Evolutionary conservation across 2,888 invertebrate species (phyloP).

Genomic region (Ctenicera cuprea): DNA sequence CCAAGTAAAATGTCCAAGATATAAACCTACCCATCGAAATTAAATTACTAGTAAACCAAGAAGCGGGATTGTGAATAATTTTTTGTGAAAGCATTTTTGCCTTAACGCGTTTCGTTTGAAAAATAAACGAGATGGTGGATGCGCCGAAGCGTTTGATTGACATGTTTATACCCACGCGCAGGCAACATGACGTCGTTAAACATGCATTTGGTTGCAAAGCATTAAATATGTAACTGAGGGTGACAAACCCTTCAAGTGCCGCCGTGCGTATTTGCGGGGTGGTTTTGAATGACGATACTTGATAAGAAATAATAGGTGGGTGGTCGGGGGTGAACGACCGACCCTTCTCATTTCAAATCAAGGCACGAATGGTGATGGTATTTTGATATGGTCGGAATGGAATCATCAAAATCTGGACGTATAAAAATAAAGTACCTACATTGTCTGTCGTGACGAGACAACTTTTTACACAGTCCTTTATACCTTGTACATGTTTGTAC

Average conservation of each 20-base stretch:
- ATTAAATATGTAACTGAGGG: slow-evolving; percentile 30
- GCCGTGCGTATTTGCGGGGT: slow-evolving; percentile 16
- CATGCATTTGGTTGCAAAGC: slow-evolving; percentile 9
- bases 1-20: no score
- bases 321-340: slow-evolving; percentile 42
- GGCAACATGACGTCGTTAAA: background rate
- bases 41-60: no score
- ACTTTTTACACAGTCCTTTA: slow-evolving; percentile 9
- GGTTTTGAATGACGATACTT: slow-evolving; percentile 37
- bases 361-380: slow-evolving; percentile 20
- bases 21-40: no score
- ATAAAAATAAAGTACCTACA: slow-evolving; percentile 18
- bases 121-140: no score
- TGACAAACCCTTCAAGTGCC: slow-evolving; percentile 36
- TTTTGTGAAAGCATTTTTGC: no score
- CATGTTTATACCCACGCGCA: background rate
- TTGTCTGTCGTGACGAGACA: background rate
- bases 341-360: slow-evolving; percentile 35
- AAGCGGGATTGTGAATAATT: no score
- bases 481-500: slow-evolving; percentile 6
- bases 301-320: slow-evolving; percentile 26
- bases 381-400: slow-evolving; percentile 22
- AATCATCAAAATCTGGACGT: slow-evolving; percentile 27
- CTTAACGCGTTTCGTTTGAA: no score
- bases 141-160: background rate